Percentiles rank a stretch among this genome's conserved stretches.
Evolutionary conservation across 2,113 vertebrate species (phyloP).

Genomic region (Microtus montanus): DNA sequence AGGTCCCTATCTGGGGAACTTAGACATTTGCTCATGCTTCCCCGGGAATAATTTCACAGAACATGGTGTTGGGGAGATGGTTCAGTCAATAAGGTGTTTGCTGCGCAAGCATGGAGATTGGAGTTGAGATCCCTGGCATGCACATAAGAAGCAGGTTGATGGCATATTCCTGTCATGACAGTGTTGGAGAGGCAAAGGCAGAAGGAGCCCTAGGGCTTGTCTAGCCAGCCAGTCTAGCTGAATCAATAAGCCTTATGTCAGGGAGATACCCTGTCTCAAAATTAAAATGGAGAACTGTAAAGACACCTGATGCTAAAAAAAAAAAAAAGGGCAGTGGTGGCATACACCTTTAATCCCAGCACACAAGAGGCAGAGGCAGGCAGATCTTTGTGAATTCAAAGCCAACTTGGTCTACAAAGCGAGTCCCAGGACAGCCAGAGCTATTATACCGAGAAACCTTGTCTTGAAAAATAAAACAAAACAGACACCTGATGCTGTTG

Average conservation of each 20-base stretch:
- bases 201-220: background rate
- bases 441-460: background rate
- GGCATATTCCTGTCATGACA: background rate
- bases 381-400: background rate
- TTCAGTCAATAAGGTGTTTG: background rate
- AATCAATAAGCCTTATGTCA: background rate
- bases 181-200: background rate
- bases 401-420: background rate
- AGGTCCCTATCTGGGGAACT: background rate
- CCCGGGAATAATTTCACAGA: background rate
- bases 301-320: background rate
- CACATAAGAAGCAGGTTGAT: too few relatives aligned
- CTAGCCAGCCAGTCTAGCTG: too few relatives aligned
- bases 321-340: background rate
- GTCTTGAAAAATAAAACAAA: background rate
- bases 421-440: background rate
- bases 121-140: too few relatives aligned
- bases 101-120: too few relatives aligned
- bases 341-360: background rate
- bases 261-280: background rate
- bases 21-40: background rate
- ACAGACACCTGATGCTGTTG: background rate
- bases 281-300: background rate
- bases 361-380: background rate
- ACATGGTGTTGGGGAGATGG: background rate